Percentiles rank a stretch among this genome's conserved stretches.
phyloP scores from a whole-genome alignment of 1,140 invertebrate species.

The Myzus persicae region DNA sequence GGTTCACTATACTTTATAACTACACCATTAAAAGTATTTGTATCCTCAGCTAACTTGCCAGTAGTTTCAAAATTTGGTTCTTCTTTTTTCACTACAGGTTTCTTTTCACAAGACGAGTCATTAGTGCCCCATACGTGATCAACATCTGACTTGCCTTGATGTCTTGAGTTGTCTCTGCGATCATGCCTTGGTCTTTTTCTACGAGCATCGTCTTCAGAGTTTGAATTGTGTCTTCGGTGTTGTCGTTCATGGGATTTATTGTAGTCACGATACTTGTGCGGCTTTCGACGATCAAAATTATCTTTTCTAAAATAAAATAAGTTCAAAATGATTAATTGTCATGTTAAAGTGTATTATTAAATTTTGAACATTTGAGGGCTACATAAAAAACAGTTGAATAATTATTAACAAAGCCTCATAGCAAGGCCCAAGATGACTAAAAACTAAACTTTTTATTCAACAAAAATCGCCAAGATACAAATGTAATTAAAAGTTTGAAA shows the following conservation, averaged over 20 bases:
- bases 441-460: too few relatives aligned
- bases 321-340: neutral
- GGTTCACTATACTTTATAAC: slow-evolving; percentile 98
- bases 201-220: slow-evolving; percentile 3
- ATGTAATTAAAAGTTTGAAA: too few relatives aligned
- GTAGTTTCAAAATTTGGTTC: slow-evolving; percentile 94
- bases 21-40: slow-evolving; percentile 94
- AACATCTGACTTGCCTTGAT: neutral
- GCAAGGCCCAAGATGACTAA: too few relatives aligned
- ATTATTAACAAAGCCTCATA: too few relatives aligned
- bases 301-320: slow-evolving; percentile 30
- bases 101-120: slow-evolving; percentile 63
- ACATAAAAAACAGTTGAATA: neutral
- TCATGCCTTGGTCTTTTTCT: slow-evolving; percentile 29
- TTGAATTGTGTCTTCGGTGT: slow-evolving; percentile 14
- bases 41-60: slow-evolving; percentile 95
- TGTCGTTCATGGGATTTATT: slow-evolving; percentile 35
- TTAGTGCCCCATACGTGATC: slow-evolving; percentile 72
- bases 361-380: neutral
- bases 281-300: neutral
- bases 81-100: slow-evolving; percentile 71
- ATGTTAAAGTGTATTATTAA: neutral
- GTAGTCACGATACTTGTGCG: neutral
- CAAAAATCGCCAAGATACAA: too few relatives aligned
- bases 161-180: neutral